These are phyloP conservation scores for Apogon talboti DNA, from an alignment of 2,797 vertebrate genomes.

Conservation along the genomic window DNA sequence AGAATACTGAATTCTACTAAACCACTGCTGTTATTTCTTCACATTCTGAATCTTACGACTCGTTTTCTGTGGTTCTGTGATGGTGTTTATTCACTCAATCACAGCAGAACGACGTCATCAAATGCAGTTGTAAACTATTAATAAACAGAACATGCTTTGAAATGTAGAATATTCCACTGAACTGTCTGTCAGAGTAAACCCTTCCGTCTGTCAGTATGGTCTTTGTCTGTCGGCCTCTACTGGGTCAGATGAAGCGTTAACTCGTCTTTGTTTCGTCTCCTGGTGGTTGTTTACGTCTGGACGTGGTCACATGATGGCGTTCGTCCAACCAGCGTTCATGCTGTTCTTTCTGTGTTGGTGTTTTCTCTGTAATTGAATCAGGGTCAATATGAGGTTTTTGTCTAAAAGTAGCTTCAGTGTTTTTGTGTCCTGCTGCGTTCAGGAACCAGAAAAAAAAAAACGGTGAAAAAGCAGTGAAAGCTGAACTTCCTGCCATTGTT, in stretches of 20 bases:
- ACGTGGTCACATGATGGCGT: conserved; percentile 24
- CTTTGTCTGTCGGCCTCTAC: not conserved
- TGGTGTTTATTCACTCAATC: too few relatives aligned
- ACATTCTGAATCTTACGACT: too few relatives aligned
- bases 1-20: too few relatives aligned
- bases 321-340: conserved; percentile 22
- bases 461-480: not conserved
- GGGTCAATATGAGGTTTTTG: conserved; percentile 35
- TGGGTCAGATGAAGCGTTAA: too few relatives aligned
- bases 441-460: not conserved
- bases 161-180: too few relatives aligned
- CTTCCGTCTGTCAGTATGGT: not conserved
- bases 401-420: conserved; percentile 20
- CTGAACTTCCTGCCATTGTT: not conserved
- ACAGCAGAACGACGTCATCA: too few relatives aligned
- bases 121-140: too few relatives aligned
- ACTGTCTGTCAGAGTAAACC: not conserved
- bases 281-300: not conserved
- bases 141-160: too few relatives aligned
- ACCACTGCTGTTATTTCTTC: too few relatives aligned
- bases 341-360: conserved; percentile 17
- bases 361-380: conserved; percentile 40
- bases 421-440: conserved; percentile 1
- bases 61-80: too few relatives aligned
- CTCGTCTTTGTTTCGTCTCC: not conserved